Evolutionary conservation across 2,113 vertebrate genomes (phyloP).

Genomic region (Aplodontia rufa): DNA sequence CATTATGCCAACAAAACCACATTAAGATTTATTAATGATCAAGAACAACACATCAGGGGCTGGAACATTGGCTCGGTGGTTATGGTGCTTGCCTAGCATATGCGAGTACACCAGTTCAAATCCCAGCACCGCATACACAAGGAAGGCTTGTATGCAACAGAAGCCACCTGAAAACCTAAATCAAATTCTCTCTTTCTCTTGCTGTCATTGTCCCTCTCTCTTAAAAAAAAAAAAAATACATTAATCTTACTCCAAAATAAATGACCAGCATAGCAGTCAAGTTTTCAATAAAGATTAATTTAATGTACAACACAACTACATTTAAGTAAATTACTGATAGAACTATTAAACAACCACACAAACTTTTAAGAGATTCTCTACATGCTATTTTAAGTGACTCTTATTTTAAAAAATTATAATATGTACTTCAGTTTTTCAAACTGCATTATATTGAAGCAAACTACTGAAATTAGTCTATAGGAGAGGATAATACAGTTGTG

Average conservation of each 20-base stretch:
- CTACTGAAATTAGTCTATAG: background rate
- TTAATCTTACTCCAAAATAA: conserved; percentile 52
- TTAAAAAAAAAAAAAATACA: too few species aligned
- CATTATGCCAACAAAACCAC: background rate
- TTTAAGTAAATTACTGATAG: background rate
- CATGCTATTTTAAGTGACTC: background rate
- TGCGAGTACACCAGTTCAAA: too few species aligned
- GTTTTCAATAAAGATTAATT: conserved; percentile 42
- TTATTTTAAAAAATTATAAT: background rate
- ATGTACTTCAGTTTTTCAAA: background rate
- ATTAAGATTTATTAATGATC: conserved; percentile 14
- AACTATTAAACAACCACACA: background rate
- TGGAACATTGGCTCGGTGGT: too few species aligned
- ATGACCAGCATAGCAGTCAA: background rate
- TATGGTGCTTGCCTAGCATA: too few species aligned
- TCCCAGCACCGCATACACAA: too few species aligned
- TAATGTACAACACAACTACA: conserved; percentile 14
- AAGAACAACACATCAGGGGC: background rate
- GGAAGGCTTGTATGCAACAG: too few species aligned
- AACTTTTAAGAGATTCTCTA: background rate
- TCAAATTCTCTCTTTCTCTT: too few species aligned
- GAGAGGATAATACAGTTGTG: background rate
- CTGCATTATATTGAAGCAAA: background rate
- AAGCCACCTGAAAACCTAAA: too few species aligned
- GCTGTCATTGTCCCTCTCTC: too few species aligned